Base-by-base conservation (phyloP, 2,797 vertebrate genomes). In the Poeciliopsis turneri region DNA sequence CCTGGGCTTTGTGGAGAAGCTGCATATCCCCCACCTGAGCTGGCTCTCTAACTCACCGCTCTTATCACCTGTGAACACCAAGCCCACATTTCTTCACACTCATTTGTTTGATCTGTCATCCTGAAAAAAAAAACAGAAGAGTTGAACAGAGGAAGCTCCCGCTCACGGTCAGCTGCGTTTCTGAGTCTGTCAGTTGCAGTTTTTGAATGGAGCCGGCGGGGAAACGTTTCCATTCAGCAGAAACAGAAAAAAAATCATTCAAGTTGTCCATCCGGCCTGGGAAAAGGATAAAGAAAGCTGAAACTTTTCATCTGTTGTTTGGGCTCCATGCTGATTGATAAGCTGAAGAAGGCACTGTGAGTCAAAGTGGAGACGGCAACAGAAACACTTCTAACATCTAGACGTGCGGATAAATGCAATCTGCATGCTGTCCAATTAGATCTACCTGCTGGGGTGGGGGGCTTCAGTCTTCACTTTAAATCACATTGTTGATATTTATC, bases 401-500 rank as follows among this genome's bases (percentile, higher is more conserved):
- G 30, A 61, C 33, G 16, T 61, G 6, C 5, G 6, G 57, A 61
- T 61, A 61, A 61, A 33, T 61, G 33, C 28, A 61, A 61, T 61
- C 30, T 61, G 57, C 57, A 61, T 61, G 57, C 57, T 33, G 13
- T 18, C 57, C 33, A 15, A 61, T 61, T 61, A 61, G 57, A 33
- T 33, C 57, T 18, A 61, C 74, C 72, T 49, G 47, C 13, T 1
- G 1, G 16, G 16, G 15, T 10, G 4, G 16, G 36, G 25, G 43
- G 41, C 59, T 78, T 23, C 10, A 3, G 25, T 61, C 57, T 73
- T 23, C 57, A 72, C 78, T 78, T 75, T 76, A 84, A 75, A 51
- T 69, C 78, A 77, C 12, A 28, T 61, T 61, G 70, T 87, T 82
- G 84, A 9, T 86, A 75, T 41, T 45, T 43, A 69, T 69, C 41